These are phyloP conservation scores for Catonia carolina DNA, from an alignment of 2,888 invertebrate species.

Conservation along the genomic window DNA sequence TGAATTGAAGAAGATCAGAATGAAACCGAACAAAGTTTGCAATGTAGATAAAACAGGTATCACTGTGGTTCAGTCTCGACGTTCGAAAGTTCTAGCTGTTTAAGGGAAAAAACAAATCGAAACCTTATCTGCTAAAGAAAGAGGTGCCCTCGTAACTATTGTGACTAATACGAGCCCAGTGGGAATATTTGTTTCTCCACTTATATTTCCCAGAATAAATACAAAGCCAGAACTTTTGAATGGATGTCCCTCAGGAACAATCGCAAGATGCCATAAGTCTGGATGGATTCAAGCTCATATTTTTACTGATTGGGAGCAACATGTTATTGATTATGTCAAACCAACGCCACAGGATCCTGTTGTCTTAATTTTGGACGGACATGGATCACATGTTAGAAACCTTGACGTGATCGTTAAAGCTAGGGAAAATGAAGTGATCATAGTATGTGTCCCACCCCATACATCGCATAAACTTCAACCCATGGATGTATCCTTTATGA, in stretches of 20 bases:
- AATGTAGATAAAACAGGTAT: conserved; percentile 40
- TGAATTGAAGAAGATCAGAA: conserved; percentile 31
- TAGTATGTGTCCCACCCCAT: conserved; percentile 21
- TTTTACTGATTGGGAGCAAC: conserved; percentile 37
- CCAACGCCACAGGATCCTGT: conserved; percentile 31
- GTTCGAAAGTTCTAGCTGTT: conserved; percentile 34
- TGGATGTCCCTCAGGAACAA: conserved; percentile 2
- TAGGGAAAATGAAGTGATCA: conserved; percentile 17
- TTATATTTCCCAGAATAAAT: conserved; percentile 38
- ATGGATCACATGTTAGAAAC: conserved; percentile 25
- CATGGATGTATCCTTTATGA: conserved; percentile 14
- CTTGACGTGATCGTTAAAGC: conserved; percentile 12
- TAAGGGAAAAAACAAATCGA: conserved; percentile 39
- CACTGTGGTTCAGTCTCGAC: conserved; percentile 36
- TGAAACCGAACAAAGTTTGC: conserved; percentile 34
- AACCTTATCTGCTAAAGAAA: conserved; percentile 37
- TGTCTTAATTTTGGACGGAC: conserved; percentile 26
- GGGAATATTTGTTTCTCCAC: conserved; percentile 38
- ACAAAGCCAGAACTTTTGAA: conserved; percentile 33
- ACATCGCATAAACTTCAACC: conserved; percentile 18
- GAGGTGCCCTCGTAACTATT: conserved; percentile 36
- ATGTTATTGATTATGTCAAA: conserved; percentile 33
- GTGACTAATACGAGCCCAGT: conserved; percentile 37
- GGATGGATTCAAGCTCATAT: conserved; percentile 27
- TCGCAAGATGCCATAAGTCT: background rate